Conservation (phyloP, 2,888 invertebrate species). For the Philonicus albiceps region DNA sequence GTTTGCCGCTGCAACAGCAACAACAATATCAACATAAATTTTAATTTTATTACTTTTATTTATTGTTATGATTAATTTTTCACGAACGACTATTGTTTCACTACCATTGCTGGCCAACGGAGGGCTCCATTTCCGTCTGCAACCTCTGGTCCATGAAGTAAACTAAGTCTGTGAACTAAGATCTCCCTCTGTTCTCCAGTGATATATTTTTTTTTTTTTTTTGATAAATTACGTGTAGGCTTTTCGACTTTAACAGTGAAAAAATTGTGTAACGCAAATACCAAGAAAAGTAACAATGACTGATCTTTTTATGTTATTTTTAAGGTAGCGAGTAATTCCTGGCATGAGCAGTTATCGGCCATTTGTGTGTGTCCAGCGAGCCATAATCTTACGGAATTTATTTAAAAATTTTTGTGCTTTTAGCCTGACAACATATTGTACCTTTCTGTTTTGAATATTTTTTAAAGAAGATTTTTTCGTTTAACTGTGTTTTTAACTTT, state of each 20-base stretch:
- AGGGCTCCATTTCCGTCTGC: conserved; percentile 37
- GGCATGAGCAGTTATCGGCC: conserved; percentile 9
- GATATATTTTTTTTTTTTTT: conserved; percentile 38
- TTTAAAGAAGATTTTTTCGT: conserved; percentile 34
- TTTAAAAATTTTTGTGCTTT: conserved; percentile 29
- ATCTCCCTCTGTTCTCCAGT: conserved; percentile 42
- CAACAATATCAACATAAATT: conserved; percentile 39
- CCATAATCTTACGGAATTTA: conserved; percentile 8
- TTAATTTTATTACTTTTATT: conserved; percentile 31
- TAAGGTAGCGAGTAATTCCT: conserved; percentile 37
- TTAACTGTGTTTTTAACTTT: conserved; percentile 26
- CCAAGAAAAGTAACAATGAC: conserved; percentile 37
- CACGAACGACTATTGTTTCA: conserved; percentile 4
- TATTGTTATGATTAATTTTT: conserved; percentile 29
- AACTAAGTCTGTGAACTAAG: conserved; percentile 30
- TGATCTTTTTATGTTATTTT: conserved; percentile 40
- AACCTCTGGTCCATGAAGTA: conserved; percentile 35
- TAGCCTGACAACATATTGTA: conserved; percentile 31
- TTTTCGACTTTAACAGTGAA: conserved; percentile 2
- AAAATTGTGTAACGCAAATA: conserved; percentile 23
- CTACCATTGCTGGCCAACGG: conserved; percentile 31
- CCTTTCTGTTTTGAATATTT: conserved; percentile 39
- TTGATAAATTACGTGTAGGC: background rate
- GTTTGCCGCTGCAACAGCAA: conserved; percentile 43
- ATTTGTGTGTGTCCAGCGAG: conserved; percentile 9